These are phyloP conservation scores for Henricia sp. DNA, from an alignment of 53 echinoderm and acorn worm species.

Conservation along the genomic window DNA sequence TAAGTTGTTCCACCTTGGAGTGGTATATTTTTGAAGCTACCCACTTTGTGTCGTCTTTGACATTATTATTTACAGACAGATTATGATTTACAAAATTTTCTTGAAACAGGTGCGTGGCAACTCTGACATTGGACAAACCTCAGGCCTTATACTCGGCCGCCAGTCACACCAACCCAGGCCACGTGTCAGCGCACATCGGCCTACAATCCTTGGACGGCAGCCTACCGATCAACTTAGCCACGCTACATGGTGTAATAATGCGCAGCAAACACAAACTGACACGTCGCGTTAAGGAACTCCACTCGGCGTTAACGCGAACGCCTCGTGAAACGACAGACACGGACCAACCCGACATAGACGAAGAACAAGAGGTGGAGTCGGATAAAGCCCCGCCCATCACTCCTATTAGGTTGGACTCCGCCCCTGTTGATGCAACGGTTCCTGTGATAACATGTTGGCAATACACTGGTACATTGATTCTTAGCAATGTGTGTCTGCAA, in stretches of 20 bases:
- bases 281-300: slow-evolving; percentile 78
- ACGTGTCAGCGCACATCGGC: slow-evolving; percentile 64
- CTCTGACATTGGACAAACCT: slow-evolving; percentile 79
- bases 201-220: slow-evolving; percentile 74
- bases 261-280: slow-evolving; percentile 88
- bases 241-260: slow-evolving; percentile 79
- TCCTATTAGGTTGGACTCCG: slow-evolving; percentile 19
- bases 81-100: neutral
- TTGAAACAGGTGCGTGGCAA: slow-evolving; percentile 69
- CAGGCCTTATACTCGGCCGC: slow-evolving; percentile 70
- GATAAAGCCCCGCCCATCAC: slow-evolving; percentile 7
- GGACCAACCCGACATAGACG: neutral
- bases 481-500: slow-evolving; percentile 71
- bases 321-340: neutral
- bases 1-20: neutral
- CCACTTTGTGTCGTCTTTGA: neutral
- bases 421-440: slow-evolving; percentile 6
- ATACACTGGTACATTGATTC: slow-evolving; percentile 29
- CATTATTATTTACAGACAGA: neutral
- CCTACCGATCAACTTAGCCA: slow-evolving; percentile 77
- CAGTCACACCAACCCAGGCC: slow-evolving; percentile 61
- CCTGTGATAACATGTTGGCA: slow-evolving; percentile 16
- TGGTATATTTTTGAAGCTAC: neutral
- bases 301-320: slow-evolving; percentile 27
- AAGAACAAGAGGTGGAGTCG: neutral